Conservation (phyloP, 2,113 vertebrate species). For the Channa maculata region DNA sequence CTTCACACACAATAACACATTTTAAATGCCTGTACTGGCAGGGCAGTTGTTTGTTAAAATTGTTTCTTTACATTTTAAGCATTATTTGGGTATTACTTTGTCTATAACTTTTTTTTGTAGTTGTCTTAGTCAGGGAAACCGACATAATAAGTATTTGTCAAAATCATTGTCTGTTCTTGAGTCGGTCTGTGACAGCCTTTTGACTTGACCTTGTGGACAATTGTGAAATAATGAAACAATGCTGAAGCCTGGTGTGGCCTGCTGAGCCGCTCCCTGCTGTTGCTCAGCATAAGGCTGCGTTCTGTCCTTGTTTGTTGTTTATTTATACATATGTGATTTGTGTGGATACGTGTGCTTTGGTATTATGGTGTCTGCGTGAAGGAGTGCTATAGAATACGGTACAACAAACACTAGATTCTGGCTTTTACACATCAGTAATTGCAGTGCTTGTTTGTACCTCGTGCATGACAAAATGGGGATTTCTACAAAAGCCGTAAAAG, state of each 20-base stretch:
- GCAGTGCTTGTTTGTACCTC: not conserved
- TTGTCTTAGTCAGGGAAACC: no score
- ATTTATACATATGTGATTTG: conserved; percentile 21
- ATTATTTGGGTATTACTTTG: no score
- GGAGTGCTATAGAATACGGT: not conserved
- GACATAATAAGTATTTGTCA: no score
- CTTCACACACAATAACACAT: no score
- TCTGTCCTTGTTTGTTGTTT: conserved; percentile 60
- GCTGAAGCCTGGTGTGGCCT: conserved; percentile 23
- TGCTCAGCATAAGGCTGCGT: conserved; percentile 33
- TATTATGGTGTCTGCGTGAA: conserved; percentile 10
- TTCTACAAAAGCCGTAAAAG: not conserved
- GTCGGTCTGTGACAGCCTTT: conserved; percentile 9
- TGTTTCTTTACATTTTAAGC: no score
- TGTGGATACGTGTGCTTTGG: conserved; percentile 21
- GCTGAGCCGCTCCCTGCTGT: conserved; percentile 54
- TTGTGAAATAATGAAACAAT: conserved; percentile 41
- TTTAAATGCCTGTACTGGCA: no score
- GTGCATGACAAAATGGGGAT: conserved; percentile 2
- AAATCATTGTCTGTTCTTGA: conserved; percentile 1
- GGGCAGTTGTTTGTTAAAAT: no score
- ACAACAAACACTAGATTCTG: conserved; percentile 6
- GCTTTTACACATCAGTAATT: not conserved
- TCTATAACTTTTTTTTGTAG: no score
- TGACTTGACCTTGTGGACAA: conserved; percentile 54